Conservation (phyloP, 1,140 invertebrate species). For the Atopsyche davidsoni region DNA sequence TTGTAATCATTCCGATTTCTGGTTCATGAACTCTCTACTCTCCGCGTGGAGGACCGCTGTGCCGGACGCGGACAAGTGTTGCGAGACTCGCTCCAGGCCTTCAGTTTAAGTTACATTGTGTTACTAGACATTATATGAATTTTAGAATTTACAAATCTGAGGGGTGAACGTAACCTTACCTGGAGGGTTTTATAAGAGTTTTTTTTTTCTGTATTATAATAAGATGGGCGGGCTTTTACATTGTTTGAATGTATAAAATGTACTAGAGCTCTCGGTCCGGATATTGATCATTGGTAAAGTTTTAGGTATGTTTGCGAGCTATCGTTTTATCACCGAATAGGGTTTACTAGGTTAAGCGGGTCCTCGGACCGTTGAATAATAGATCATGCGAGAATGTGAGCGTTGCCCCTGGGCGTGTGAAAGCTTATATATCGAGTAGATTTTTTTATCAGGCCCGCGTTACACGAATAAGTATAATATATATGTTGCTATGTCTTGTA, state of each 20-base stretch:
- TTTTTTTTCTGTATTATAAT: too few species aligned
- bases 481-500: slow-evolving; percentile 20
- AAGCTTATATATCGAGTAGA: slow-evolving; percentile 9
- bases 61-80: too few species aligned
- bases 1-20: slow-evolving; percentile 29
- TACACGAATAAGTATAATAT: background rate
- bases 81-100: too few species aligned
- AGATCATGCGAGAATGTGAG: slow-evolving; percentile 5
- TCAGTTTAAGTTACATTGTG: too few species aligned
- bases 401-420: slow-evolving; percentile 9
- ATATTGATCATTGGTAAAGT: slow-evolving; percentile 2
- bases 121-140: too few species aligned
- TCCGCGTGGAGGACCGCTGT: too few species aligned
- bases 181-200: too few species aligned
- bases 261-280: background rate
- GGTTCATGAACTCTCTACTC: slow-evolving; percentile 20
- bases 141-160: too few species aligned
- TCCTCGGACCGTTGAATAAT: too few species aligned
- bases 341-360: background rate
- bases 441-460: background rate
- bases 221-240: too few species aligned
- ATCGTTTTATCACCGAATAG: background rate
- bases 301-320: background rate
- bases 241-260: too few species aligned
- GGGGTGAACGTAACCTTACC: too few species aligned